These are phyloP conservation scores for Myrmecophaga tridactyla DNA, from an alignment of 2,113 vertebrate species.

Conservation along the genomic window DNA sequence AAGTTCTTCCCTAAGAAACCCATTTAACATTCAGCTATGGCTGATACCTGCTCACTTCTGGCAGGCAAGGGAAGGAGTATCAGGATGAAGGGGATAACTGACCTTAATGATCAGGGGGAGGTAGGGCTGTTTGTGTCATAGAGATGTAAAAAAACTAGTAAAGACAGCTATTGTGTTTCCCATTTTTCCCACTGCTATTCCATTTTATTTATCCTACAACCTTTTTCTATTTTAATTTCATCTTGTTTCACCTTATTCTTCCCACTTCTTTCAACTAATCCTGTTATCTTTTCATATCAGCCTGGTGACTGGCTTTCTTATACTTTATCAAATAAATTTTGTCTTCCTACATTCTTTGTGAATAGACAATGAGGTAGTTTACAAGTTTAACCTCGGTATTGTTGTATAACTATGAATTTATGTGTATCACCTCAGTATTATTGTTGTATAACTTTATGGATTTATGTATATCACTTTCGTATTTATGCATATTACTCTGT, in stretches of 20 bases:
- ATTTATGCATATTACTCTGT: too few relatives aligned
- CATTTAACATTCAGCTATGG: not conserved
- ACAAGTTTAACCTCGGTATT: too few relatives aligned
- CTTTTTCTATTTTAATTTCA: constrained; percentile 21
- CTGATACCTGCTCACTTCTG: not conserved
- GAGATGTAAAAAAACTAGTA: not conserved
- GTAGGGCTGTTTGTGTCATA: not conserved
- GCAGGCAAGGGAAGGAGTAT: not conserved
- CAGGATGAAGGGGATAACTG: not conserved
- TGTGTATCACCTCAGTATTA: too few relatives aligned
- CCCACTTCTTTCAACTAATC: not conserved
- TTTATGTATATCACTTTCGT: too few relatives aligned
- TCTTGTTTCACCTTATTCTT: not conserved
- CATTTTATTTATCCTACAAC: not conserved
- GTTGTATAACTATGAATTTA: too few relatives aligned
- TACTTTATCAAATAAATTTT: not conserved
- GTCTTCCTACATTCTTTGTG: constrained; percentile 28
- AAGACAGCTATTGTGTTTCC: not conserved
- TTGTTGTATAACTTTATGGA: too few relatives aligned
- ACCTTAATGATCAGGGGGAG: not conserved
- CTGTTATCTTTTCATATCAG: not conserved
- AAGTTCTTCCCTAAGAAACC: not conserved
- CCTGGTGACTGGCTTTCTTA: constrained; percentile 9
- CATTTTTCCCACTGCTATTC: not conserved
- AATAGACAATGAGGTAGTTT: too few relatives aligned